These are phyloP conservation scores for Heliocidaris tuberculata DNA, from an alignment of 35 echinoderm and acorn worm species.

Conservation along the genomic window DNA sequence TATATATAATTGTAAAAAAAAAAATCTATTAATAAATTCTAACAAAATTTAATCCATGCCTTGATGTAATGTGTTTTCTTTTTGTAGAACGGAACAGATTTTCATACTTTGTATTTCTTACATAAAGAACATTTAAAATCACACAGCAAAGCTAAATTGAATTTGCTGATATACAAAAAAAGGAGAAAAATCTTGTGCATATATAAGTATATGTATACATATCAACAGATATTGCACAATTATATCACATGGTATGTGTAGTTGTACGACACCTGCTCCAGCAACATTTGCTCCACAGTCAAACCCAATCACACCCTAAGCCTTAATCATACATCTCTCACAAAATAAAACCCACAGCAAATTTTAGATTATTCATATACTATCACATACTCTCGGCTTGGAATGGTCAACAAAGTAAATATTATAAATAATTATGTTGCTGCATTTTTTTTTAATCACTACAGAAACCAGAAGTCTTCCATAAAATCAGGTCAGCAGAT, in stretches of 20 bases:
- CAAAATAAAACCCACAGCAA: too few relatives aligned
- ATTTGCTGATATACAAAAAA: background rate
- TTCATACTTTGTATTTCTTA: background rate
- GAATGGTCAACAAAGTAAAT: background rate
- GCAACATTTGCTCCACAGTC: background rate
- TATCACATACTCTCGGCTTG: too few relatives aligned
- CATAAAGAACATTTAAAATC: background rate
- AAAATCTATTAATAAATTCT: background rate
- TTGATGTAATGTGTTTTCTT: background rate
- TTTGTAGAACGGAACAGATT: background rate
- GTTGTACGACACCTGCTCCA: background rate
- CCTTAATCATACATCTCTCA: too few relatives aligned
- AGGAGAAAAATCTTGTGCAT: background rate
- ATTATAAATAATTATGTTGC: background rate
- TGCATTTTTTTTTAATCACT: too few relatives aligned
- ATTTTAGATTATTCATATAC: too few relatives aligned
- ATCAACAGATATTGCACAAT: slow-evolving; percentile 5
- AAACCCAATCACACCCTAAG: too few relatives aligned
- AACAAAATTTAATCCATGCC: background rate
- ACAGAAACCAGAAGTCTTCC: too few relatives aligned
- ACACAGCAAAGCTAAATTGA: background rate
- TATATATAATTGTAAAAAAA: background rate
- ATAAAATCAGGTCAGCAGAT: too few relatives aligned
- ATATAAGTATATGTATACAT: background rate
- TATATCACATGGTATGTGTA: background rate